A percentile compares a stretch with the other conserved stretches of the same genome.
Evolutionary conservation across 1,140 invertebrate species (phyloP).

Genomic region (Zaprionus vittiger): DNA sequence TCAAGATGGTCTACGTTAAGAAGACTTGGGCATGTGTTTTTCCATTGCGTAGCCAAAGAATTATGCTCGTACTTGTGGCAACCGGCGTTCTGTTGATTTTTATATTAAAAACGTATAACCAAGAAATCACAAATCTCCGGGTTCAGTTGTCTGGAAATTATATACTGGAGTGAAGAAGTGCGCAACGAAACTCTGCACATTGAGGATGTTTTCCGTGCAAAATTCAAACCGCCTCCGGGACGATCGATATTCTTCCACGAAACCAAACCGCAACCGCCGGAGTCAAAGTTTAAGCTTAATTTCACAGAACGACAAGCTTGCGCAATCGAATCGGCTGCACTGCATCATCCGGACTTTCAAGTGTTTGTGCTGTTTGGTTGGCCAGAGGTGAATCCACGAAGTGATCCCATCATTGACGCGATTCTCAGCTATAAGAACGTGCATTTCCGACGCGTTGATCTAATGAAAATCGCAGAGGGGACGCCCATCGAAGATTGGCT

Average conservation of each 20-base stretch:
- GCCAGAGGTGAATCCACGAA: constrained; percentile 48
- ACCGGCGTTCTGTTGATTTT: background rate
- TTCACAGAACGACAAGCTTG: constrained; percentile 87
- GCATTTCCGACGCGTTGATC: constrained; percentile 86
- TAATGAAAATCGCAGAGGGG: constrained; percentile 86
- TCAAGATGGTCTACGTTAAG: background rate
- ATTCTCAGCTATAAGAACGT: constrained; percentile 87
- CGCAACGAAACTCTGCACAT: constrained; percentile 10
- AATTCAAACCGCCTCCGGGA: constrained; percentile 80
- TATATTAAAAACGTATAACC: background rate
- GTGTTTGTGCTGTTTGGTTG: constrained; percentile 87
- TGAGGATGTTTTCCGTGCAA: constrained; percentile 60
- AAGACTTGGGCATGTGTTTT: background rate
- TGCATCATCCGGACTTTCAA: constrained; percentile 86
- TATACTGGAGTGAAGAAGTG: background rate
- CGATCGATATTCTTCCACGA: constrained; percentile 87
- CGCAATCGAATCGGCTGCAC: constrained; percentile 88
- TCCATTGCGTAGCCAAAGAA: background rate
- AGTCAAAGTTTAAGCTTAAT: constrained; percentile 27
- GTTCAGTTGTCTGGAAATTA: background rate
- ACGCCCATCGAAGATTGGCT: constrained; percentile 88
- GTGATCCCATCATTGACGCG: constrained; percentile 76
- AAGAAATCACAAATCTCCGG: background rate
- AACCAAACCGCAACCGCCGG: constrained; percentile 84
- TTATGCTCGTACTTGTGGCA: background rate